Evolutionary conservation across 2,888 invertebrate genomes (phyloP), one percentile per base, ranked within the genome.

Genomic region (Ectobius pallidus): DNA sequence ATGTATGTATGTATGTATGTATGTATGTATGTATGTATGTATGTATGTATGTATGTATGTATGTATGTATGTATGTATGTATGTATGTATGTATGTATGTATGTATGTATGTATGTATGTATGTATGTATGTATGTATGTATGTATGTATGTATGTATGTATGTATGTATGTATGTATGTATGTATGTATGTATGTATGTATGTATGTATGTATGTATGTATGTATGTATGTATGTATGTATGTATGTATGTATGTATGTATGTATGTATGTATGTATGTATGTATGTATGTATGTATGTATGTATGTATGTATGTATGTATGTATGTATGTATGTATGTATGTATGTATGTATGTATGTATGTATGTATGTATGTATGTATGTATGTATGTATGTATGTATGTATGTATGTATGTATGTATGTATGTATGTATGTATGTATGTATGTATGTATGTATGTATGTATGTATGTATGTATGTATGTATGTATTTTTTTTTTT

Each of bases 61-160:
- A n/a, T 27, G 27, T 20, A 58, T 58, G 27, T 58, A 18, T 52
- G 55, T 52, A 39, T 39, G 39, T 14, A 52, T 18, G 1, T 11
- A 52, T 52, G 18, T 11, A 52, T 52, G 52, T n/a, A 52, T 52
- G 52, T 52, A 52, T 30, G 32, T 63, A 63, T 63, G 32, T 63
- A 63, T 63, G 16, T 3, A 39, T 67, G 9, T 67, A n/a, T 39
- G n/a, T 20, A n/a, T 63, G 63, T 63, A 30, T 63, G 63, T 32
- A 30, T 63, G 32, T 63, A 63, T 63, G 32, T 32, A 44, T 39
- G 18, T 67, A 63, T 63, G 39, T 65, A 65, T 65, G 65, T 42
- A 39, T 65, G 65, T 34, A 42, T 65, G 65, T 65, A 20, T 65
- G 39, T 65, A 39, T 58, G 52, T 52, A 52, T 52, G 52, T 52